These are phyloP conservation scores for Ammodytes dubius DNA, from an alignment of 2,113 vertebrate genomes.

Conservation along the genomic window DNA sequence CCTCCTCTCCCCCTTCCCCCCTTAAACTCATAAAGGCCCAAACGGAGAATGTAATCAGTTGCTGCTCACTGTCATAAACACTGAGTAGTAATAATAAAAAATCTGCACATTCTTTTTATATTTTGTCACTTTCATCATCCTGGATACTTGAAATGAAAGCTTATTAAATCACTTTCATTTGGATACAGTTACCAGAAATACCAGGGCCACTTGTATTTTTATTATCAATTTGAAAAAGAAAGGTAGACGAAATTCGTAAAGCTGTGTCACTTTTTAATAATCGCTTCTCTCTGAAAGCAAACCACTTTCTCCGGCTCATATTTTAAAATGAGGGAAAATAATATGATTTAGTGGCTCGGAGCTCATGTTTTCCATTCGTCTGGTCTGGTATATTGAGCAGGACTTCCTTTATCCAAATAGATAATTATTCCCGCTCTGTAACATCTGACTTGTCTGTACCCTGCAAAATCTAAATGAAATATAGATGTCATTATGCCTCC, in stretches of 20 bases:
- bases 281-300: not conserved
- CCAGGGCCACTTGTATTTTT: not conserved
- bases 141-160: slow-evolving; percentile 13
- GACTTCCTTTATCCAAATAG: slow-evolving; percentile 44
- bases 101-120: not conserved
- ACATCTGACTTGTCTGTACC: slow-evolving; percentile 33
- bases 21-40: not conserved
- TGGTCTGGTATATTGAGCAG: not conserved
- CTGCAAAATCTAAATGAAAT: slow-evolving; percentile 58
- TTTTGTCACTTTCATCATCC: slow-evolving; percentile 5
- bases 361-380: not conserved
- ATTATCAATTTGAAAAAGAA: not conserved
- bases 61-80: slow-evolving; percentile 14
- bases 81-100: not conserved
- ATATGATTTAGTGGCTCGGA: not conserved
- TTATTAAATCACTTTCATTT: slow-evolving; percentile 9
- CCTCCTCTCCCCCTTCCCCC: not conserved
- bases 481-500: slow-evolving; percentile 48
- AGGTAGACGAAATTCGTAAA: not conserved
- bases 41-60: slow-evolving; percentile 9
- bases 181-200: not conserved
- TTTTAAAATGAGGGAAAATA: slow-evolving; percentile 12
- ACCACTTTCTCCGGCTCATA: slow-evolving; percentile 11
- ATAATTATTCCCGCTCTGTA: slow-evolving; percentile 43
- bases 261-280: not conserved